These are phyloP conservation scores for Pterobdella sp. DNA, from an alignment of 2,888 invertebrate species.

Conservation along the genomic window DNA sequence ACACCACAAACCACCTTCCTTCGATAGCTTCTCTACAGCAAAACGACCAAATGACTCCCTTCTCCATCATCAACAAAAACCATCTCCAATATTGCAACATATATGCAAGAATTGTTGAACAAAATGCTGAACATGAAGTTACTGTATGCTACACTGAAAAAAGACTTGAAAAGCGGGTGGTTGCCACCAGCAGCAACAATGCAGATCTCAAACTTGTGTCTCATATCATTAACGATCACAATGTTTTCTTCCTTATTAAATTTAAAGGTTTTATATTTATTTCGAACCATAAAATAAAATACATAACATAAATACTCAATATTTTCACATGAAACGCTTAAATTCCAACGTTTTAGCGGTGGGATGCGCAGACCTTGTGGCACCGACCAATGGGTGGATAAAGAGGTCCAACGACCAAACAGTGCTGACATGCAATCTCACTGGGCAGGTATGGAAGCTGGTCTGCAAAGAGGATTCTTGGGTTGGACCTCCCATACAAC, in stretches of 20 bases:
- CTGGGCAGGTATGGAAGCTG: slow-evolving; percentile 26
- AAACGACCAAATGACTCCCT: not conserved
- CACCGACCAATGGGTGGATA: slow-evolving; percentile 24
- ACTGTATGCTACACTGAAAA: slow-evolving; percentile 25
- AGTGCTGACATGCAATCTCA: slow-evolving; percentile 28
- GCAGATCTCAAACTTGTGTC: slow-evolving; percentile 19
- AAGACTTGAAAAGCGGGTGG: slow-evolving; percentile 10
- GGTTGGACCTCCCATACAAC: slow-evolving; percentile 20
- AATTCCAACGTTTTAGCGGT: slow-evolving; percentile 9
- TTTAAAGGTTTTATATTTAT: slow-evolving; percentile 23
- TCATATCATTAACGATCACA: slow-evolving; percentile 14
- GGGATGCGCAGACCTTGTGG: slow-evolving; percentile 28
- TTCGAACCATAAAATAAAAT: no score
- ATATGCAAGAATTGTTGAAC: slow-evolving; percentile 23
- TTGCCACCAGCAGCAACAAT: slow-evolving; percentile 8
- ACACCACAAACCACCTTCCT: not conserved
- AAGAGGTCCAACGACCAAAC: slow-evolving; percentile 17
- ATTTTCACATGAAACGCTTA: not conserved
- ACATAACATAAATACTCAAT: not conserved
- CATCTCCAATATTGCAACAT: slow-evolving; percentile 30
- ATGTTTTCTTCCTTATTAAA: slow-evolving; percentile 28
- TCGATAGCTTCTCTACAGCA: not conserved
- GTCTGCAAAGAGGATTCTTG: slow-evolving; percentile 27
- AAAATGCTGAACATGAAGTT: slow-evolving; percentile 8
- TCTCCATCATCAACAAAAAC: not conserved